A percentile compares a stretch with the other conserved stretches of the same genome.
Conservation (phyloP, 1,140 invertebrate species). For the Stenopsyche tienmushanensis region DNA sequence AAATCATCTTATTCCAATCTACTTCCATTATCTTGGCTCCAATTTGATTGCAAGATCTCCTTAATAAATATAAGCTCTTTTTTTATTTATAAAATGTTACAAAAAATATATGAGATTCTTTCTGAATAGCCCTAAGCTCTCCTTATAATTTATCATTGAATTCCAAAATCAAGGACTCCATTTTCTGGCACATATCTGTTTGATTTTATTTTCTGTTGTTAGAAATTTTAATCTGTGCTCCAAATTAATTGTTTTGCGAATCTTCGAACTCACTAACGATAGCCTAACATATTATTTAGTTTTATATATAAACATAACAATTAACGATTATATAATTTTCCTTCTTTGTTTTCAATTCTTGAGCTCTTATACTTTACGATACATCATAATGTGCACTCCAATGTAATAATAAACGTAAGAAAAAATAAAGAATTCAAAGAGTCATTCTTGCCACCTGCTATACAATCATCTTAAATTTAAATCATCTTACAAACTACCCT, state of each 20-base stretch:
- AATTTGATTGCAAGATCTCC: no score
- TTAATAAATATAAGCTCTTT: neutral
- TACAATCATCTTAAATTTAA: no score
- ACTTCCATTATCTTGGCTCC: no score
- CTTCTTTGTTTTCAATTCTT: neutral
- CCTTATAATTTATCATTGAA: no score
- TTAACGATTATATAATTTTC: neutral
- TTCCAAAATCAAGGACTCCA: no score
- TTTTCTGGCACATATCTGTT: no score
- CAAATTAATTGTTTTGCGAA: neutral
- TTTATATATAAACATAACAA: neutral
- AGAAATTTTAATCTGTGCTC: neutral
- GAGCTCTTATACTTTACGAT: neutral
- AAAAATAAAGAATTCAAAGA: no score
- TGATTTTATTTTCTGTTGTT: neutral
- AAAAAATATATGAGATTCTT: neutral
- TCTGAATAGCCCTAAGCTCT: neutral
- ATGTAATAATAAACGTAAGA: no score
- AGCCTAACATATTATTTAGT: no score
- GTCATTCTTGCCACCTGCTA: no score
- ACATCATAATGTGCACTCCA: neutral
- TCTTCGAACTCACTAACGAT: neutral
- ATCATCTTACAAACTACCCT: no score
- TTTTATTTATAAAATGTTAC: conserved; percentile 2
- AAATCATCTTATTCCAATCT: no score